These are phyloP conservation scores for Drosophila picticornis DNA, from an alignment of 2,888 invertebrate genomes.

Conservation along the genomic window DNA sequence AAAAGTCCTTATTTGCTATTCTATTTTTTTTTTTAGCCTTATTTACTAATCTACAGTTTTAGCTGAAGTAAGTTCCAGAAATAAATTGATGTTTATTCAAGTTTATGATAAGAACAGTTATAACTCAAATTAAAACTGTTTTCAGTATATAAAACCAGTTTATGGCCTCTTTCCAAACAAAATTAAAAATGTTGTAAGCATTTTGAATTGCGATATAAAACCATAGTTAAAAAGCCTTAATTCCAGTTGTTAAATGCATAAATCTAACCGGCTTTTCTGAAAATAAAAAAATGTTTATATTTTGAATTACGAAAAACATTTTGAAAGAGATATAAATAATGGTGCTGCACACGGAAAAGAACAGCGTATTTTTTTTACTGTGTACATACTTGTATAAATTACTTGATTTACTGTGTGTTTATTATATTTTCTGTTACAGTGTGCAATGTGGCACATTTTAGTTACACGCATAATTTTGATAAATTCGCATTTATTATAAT, in stretches of 20 bases:
- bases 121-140: not conserved
- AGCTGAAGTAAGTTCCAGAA: not conserved
- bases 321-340: not conserved
- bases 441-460: constrained; percentile 57
- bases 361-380: not conserved
- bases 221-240: not conserved
- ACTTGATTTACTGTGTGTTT: not conserved
- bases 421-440: not conserved
- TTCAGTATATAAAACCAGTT: not conserved
- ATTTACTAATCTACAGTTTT: not conserved
- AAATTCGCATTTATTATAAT: constrained; percentile 79
- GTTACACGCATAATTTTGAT: constrained; percentile 78
- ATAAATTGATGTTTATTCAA: not conserved
- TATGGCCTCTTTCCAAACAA: not conserved
- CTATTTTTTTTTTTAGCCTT: not conserved
- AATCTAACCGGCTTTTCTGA: not conserved
- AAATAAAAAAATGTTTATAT: not conserved
- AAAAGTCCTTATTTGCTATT: not conserved
- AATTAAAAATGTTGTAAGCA: not conserved
- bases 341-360: not conserved
- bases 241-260: not conserved
- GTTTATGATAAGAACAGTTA: not conserved
- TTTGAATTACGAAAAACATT: not conserved
- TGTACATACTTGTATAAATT: constrained; percentile 17
- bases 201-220: not conserved